A percentile compares a stretch with the other conserved stretches of the same genome.
phyloP scores from a whole-genome alignment of 2,113 vertebrate genomes.

The Platysternon megacephalum region DNA sequence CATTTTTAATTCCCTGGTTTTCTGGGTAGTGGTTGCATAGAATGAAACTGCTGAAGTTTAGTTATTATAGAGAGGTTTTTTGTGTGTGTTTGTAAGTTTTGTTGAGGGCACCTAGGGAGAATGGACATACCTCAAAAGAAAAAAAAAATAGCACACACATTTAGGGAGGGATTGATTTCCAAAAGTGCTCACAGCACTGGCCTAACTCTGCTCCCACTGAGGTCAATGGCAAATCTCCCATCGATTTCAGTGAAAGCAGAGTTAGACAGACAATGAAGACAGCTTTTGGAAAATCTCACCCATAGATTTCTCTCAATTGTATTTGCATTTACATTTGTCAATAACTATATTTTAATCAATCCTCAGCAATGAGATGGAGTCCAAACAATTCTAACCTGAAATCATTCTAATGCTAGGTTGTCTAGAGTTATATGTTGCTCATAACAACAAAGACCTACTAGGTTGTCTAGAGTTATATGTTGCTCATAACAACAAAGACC shows the following conservation, averaged over 20 bases:
- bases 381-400: not conserved
- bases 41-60: not conserved
- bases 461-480: not conserved
- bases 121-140: not conserved
- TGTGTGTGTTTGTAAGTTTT: not conserved
- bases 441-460: not conserved
- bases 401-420: not conserved
- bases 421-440: not conserved
- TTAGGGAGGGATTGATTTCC: not conserved
- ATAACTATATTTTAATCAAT: not conserved
- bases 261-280: not conserved
- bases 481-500: not conserved
- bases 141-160: not conserved
- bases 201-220: not conserved
- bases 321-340: not conserved
- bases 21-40: not conserved
- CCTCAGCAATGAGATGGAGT: not conserved
- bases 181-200: not conserved
- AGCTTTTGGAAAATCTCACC: not conserved
- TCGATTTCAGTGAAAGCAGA: not conserved
- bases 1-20: not conserved
- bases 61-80: not conserved
- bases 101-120: not conserved
- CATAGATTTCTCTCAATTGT: not conserved
- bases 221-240: not conserved